Percentiles rank a stretch among this genome's conserved stretches.
These are phyloP conservation scores for Malurus leucopterus DNA, from an alignment of 2,797 vertebrate species.

Conservation along the genomic window DNA sequence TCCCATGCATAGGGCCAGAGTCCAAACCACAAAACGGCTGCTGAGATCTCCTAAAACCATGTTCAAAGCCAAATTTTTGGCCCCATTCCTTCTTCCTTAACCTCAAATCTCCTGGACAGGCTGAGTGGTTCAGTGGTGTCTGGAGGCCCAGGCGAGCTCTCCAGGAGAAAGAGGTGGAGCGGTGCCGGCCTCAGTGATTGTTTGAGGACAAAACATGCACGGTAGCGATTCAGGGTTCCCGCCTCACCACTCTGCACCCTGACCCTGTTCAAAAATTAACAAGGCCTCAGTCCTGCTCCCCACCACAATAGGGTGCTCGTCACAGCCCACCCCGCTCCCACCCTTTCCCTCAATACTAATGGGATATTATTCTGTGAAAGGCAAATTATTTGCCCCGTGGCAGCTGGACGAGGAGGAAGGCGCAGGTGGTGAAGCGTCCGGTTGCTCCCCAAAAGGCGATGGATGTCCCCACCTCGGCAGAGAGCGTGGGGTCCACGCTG, in stretches of 20 bases:
- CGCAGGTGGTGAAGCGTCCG: accelerated
- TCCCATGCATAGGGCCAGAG: accelerated
- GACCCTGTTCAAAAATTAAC: conserved; percentile 19
- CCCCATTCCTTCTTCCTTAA: not conserved
- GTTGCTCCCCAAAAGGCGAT: accelerated
- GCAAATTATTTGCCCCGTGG: not conserved
- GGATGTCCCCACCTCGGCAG: accelerated
- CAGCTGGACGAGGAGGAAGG: not conserved
- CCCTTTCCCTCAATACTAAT: not conserved
- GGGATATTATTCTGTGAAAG: not conserved
- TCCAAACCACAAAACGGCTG: not conserved
- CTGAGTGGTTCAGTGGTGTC: not conserved
- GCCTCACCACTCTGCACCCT: accelerated
- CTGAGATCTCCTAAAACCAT: not conserved
- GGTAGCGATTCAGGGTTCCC: not conserved
- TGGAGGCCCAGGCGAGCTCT: accelerated
- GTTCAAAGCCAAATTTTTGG: not conserved
- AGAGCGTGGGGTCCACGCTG: accelerated
- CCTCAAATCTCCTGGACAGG: not conserved
- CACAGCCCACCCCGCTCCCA: not conserved
- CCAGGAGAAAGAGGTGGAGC: not conserved
- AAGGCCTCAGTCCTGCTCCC: not conserved
- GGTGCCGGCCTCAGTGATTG: not conserved
- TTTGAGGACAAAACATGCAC: conserved; percentile 40
- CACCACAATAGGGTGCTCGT: accelerated